Evolutionary conservation across 1,140 invertebrate genomes (phyloP).

Genomic region (Phymorhynchus buccinoides): DNA sequence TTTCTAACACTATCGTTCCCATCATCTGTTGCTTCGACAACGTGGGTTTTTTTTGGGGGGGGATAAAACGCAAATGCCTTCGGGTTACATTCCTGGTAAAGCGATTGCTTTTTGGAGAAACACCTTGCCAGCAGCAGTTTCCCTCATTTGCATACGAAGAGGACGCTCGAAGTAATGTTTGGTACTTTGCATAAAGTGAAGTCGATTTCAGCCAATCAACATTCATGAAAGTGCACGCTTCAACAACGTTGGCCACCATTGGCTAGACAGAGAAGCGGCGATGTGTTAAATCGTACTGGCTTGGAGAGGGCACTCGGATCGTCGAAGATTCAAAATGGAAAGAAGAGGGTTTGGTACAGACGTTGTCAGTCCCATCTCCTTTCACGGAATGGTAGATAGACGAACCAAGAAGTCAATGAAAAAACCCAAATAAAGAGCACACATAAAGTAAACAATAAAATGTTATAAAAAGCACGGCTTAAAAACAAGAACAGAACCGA

Average conservation of each 20-base stretch:
- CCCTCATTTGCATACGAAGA: not conserved
- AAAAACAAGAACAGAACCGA: too few species aligned
- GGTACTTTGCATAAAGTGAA: conserved; percentile 24
- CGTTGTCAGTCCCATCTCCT: too few species aligned
- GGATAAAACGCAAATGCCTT: not conserved
- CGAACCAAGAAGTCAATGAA: too few species aligned
- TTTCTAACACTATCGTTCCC: not conserved
- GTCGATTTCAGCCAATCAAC: conserved; percentile 20
- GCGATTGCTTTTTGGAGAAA: not conserved
- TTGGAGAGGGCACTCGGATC: too few species aligned
- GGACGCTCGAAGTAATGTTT: not conserved
- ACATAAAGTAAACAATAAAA: too few species aligned
- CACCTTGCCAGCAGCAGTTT: not conserved
- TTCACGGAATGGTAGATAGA: too few species aligned
- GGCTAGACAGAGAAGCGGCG: not conserved
- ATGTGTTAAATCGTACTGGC: too few species aligned
- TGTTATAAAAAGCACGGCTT: too few species aligned
- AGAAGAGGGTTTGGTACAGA: too few species aligned
- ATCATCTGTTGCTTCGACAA: not conserved
- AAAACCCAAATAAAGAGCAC: too few species aligned
- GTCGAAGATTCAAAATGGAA: too few species aligned
- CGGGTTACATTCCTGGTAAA: not conserved
- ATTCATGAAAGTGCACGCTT: conserved; percentile 14
- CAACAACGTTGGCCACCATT: not conserved
- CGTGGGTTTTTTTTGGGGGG: not conserved